phyloP scores from a whole-genome alignment of 2,113 vertebrate species.

The Myanophis thanlyinensis region DNA sequence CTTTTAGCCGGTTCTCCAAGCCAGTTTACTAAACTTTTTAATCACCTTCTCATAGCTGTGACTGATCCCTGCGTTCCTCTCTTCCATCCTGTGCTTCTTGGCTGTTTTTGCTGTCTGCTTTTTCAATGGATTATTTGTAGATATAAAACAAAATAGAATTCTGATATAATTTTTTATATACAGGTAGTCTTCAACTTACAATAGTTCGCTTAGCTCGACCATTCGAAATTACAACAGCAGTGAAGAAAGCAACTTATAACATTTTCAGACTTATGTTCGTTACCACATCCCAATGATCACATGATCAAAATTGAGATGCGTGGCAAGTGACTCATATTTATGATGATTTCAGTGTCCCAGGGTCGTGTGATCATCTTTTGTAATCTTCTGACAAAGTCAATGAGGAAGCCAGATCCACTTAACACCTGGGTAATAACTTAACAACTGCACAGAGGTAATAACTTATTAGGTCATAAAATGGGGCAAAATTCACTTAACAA shows the following conservation, averaged over 20 bases:
- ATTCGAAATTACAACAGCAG: not conserved
- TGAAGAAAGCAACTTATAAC: not conserved
- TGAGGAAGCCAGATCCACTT: not conserved
- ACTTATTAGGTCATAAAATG: not conserved
- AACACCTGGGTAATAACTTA: not conserved
- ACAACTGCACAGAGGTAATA: no score
- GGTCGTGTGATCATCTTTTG: not conserved
- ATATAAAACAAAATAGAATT: not conserved
- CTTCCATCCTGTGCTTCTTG: not conserved
- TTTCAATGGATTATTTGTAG: not conserved
- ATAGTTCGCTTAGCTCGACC: not conserved
- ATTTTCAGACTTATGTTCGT: not conserved
- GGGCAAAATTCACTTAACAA: not conserved
- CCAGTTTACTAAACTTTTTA: not conserved
- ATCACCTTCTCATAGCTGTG: not conserved
- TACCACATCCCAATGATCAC: not conserved
- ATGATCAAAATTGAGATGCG: not conserved
- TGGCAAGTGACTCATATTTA: not conserved
- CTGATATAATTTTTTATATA: not conserved
- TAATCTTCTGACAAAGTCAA: not conserved
- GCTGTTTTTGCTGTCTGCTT: not conserved
- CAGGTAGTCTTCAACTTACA: not conserved
- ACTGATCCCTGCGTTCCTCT: not conserved
- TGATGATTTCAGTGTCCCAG: not conserved
- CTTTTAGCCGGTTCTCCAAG: not conserved